These are phyloP conservation scores for Lampris megalopsis DNA, from an alignment of 2,113 vertebrate species.

Conservation along the genomic window DNA sequence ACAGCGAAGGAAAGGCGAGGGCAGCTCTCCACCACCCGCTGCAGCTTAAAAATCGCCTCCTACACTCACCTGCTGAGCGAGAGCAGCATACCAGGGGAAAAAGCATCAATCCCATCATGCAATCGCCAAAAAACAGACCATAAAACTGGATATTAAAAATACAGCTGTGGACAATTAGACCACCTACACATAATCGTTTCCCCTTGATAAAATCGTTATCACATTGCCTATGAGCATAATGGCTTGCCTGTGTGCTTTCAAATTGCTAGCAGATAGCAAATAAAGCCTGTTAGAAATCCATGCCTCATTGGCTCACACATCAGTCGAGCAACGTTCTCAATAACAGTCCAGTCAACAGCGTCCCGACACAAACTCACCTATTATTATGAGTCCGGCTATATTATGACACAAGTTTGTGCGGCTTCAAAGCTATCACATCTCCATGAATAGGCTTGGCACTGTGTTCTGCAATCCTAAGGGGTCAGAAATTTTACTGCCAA, in stretches of 20 bases:
- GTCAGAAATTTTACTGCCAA: constrained; percentile 63
- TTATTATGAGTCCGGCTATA: constrained; percentile 56
- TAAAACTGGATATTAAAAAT: constrained; percentile 42
- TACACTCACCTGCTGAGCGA: constrained; percentile 40
- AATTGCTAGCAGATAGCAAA: constrained; percentile 40
- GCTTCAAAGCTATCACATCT: constrained; percentile 60
- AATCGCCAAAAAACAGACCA: constrained; percentile 24
- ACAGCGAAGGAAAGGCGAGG: constrained; percentile 52
- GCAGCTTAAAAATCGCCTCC: constrained; percentile 44
- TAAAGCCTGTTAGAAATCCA: constrained; percentile 40
- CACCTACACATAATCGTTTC: constrained; percentile 37
- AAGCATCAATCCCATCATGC: not conserved
- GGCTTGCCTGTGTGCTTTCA: constrained; percentile 30
- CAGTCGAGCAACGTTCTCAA: constrained; percentile 31
- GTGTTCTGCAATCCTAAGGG: constrained; percentile 60
- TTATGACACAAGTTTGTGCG: constrained; percentile 51
- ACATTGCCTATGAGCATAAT: constrained; percentile 36
- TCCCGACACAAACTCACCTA: constrained; percentile 46
- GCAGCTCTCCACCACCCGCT: constrained; percentile 37
- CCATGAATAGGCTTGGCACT: constrained; percentile 46
- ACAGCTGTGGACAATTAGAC: constrained; percentile 53
- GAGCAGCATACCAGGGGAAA: not conserved
- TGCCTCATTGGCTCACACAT: constrained; percentile 62
- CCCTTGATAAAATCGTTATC: constrained; percentile 41
- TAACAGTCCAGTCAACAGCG: constrained; percentile 44